Conservation (phyloP, 2,888 invertebrate species). For the Nemotelus nigrinus region DNA sequence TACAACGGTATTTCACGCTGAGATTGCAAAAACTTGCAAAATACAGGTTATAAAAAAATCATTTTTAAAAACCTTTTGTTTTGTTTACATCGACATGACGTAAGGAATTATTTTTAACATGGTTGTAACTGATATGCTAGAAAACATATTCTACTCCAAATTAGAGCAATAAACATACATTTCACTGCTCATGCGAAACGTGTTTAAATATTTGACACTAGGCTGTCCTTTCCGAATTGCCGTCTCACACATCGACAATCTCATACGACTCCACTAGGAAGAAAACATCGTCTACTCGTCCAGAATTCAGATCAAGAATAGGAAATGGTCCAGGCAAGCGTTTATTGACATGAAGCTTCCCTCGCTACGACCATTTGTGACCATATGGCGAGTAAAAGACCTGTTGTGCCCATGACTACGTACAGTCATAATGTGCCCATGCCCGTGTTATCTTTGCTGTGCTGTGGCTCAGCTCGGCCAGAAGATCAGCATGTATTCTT, state of each 20-base stretch:
- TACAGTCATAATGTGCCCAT: neutral
- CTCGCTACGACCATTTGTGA: neutral
- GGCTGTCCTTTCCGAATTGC: neutral
- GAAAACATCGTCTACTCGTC: neutral
- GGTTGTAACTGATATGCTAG: too few relatives aligned
- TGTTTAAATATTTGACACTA: constrained; percentile 18
- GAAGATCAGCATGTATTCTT: constrained; percentile 21
- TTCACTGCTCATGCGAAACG: neutral
- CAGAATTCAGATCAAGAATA: neutral
- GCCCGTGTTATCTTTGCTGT: neutral
- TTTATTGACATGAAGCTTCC: constrained; percentile 8
- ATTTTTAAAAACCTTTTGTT: neutral
- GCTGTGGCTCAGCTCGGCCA: neutral
- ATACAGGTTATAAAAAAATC: too few relatives aligned
- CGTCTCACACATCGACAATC: neutral
- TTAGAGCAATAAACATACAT: constrained; percentile 8
- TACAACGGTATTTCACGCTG: too few relatives aligned
- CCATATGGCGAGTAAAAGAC: constrained; percentile 18
- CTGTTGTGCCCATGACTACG: neutral
- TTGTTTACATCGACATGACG: constrained; percentile 4
- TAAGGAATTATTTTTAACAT: too few relatives aligned
- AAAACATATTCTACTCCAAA: neutral
- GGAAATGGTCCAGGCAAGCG: neutral
- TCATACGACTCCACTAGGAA: too few relatives aligned
- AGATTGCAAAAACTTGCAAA: too few relatives aligned